Evolutionary conservation across 2,888 invertebrate genomes (phyloP).

Genomic region (Phlogophora meticulosa): DNA sequence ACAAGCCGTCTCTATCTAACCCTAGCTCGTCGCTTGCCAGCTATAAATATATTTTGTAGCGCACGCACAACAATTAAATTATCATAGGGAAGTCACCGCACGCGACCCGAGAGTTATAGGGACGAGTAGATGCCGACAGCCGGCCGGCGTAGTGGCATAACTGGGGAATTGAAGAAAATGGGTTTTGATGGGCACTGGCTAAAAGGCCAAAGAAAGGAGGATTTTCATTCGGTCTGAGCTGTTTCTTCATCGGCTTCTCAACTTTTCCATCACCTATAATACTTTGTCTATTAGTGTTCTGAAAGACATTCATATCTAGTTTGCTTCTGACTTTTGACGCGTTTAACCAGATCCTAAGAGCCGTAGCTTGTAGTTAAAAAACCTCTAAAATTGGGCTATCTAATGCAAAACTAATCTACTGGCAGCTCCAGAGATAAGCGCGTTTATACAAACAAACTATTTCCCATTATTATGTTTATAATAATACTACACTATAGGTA

Average conservation of each 20-base stretch:
- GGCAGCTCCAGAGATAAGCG: no score
- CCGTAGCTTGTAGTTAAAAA: no score
- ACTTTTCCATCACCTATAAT: no score
- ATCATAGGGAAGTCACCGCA: slow-evolving; percentile 89
- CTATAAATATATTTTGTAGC: slow-evolving; percentile 80
- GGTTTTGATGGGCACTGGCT: neutral
- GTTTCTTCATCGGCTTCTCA: neutral
- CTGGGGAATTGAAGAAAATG: slow-evolving; percentile 24
- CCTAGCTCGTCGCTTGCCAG: slow-evolving; percentile 57
- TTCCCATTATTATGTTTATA: no score
- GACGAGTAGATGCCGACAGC: slow-evolving; percentile 67
- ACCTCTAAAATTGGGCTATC: no score
- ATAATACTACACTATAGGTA: no score
- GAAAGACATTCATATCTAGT: no score
- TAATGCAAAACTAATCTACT: no score
- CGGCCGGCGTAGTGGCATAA: slow-evolving; percentile 61
- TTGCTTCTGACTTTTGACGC: no score
- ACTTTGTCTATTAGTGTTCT: neutral
- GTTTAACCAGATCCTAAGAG: no score
- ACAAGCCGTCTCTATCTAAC: slow-evolving; percentile 62
- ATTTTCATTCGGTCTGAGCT: neutral
- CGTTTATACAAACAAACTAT: no score
- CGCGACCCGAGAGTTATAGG: slow-evolving; percentile 86
- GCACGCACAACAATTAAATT: slow-evolving; percentile 90
- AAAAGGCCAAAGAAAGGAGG: neutral